Evolutionary conservation across 2,113 vertebrate genomes (phyloP).

Genomic region (Corythaeola cristata): DNA sequence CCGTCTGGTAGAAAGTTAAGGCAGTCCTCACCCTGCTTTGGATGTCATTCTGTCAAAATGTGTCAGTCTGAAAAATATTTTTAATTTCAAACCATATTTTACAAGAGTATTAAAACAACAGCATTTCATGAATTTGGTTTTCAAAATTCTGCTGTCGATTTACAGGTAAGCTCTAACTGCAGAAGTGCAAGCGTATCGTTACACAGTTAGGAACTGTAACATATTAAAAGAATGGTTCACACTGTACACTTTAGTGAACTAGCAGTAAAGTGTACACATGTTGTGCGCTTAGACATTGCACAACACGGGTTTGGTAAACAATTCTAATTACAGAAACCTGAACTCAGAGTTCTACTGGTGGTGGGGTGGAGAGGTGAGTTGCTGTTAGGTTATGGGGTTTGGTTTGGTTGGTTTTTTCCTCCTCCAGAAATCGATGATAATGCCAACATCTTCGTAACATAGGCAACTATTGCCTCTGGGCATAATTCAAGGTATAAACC

Average conservation of each 20-base stretch:
- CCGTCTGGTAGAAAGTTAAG: background rate
- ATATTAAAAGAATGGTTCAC: background rate
- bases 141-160: background rate
- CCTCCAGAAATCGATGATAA: background rate
- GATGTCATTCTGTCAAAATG: background rate
- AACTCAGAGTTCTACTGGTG: background rate
- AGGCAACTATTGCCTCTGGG: background rate
- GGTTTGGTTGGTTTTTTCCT: background rate
- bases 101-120: background rate
- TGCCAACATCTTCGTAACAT: background rate
- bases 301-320: background rate
- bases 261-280: background rate
- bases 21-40: background rate
- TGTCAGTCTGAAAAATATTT: background rate
- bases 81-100: background rate
- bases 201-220: background rate
- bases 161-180: background rate
- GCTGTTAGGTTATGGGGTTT: background rate
- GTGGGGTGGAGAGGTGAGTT: background rate
- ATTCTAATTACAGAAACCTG: background rate
- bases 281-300: slow-evolving; percentile 8
- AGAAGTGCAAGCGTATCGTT: background rate
- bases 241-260: background rate
- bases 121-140: background rate
- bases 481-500: background rate